Percentiles rank a stretch among this genome's conserved stretches.
Conservation (phyloP, 2,797 vertebrate species). For the Manis crassicaudata region DNA sequence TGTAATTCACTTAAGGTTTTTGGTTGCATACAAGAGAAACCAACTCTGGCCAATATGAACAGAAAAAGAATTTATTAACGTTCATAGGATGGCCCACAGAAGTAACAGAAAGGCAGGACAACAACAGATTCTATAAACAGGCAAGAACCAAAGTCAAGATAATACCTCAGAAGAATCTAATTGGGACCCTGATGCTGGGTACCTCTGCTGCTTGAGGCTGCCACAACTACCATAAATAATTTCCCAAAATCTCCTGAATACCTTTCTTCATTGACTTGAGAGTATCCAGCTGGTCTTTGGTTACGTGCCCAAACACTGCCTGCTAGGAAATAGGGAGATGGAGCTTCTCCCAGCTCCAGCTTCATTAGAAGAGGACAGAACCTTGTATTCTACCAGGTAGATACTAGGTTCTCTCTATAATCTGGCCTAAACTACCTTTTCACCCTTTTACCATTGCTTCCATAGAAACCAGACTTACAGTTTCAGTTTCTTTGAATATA, state of each 20-base stretch:
- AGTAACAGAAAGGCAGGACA: neutral
- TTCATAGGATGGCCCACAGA: neutral
- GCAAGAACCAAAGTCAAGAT: neutral
- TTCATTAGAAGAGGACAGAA: neutral
- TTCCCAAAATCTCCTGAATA: neutral
- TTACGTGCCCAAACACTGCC: neutral
- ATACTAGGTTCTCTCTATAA: neutral
- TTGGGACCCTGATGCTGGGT: too few relatives aligned
- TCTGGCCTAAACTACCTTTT: neutral
- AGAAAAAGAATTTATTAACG: neutral
- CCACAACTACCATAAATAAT: neutral
- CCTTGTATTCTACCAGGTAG: neutral
- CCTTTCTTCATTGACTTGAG: neutral
- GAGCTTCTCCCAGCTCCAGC: neutral
- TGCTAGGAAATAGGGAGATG: neutral
- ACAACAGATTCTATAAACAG: neutral
- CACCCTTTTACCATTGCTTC: neutral
- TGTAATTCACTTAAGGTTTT: neutral
- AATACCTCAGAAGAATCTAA: neutral
- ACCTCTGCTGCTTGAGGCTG: neutral
- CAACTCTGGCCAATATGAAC: neutral
- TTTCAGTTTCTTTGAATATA: neutral
- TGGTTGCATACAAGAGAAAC: conserved; percentile 37
- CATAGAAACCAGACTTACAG: neutral
- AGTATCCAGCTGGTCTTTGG: neutral